Evolutionary conservation across 2,113 vertebrate genomes (phyloP).

Genomic region (Osmerus mordax): DNA sequence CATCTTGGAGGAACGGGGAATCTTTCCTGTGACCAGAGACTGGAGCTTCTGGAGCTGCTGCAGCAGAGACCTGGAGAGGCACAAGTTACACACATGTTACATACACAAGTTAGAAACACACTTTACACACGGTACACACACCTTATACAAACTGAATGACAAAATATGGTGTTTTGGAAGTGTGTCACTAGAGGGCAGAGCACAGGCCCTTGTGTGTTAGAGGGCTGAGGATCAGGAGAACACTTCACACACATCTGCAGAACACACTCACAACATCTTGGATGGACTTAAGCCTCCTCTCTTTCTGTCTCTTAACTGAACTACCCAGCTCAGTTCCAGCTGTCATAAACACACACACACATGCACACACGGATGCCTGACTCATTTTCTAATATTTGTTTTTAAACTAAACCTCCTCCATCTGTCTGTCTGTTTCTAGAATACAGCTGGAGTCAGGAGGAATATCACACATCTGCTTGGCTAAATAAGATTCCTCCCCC

Average conservation of each 20-base stretch:
- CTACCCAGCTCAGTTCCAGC: not conserved
- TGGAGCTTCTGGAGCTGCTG: slow-evolving; percentile 90
- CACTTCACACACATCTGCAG: not conserved
- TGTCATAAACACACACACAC: slow-evolving; percentile 9
- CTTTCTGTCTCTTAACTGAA: not conserved
- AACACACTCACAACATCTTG: not conserved
- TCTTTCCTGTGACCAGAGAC: slow-evolving; percentile 82
- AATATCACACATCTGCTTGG: no score
- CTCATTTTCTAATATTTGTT: not conserved
- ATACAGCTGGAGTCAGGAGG: no score
- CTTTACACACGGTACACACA: no score
- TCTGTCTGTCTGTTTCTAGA: not conserved
- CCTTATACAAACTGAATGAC: no score
- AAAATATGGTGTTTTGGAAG: no score
- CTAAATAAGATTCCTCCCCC: no score
- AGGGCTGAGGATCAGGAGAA: not conserved
- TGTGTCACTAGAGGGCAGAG: not conserved
- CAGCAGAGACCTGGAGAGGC: slow-evolving; percentile 76
- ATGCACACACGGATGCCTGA: not conserved
- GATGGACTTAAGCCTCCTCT: not conserved
- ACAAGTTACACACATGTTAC: not conserved
- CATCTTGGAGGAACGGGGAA: slow-evolving; percentile 85
- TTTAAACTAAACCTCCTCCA: not conserved
- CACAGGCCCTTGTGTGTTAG: not conserved
- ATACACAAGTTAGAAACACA: not conserved